phyloP scores from a whole-genome alignment of 53 echinoderm and acorn worm genomes.

The Astropecten irregularis region DNA sequence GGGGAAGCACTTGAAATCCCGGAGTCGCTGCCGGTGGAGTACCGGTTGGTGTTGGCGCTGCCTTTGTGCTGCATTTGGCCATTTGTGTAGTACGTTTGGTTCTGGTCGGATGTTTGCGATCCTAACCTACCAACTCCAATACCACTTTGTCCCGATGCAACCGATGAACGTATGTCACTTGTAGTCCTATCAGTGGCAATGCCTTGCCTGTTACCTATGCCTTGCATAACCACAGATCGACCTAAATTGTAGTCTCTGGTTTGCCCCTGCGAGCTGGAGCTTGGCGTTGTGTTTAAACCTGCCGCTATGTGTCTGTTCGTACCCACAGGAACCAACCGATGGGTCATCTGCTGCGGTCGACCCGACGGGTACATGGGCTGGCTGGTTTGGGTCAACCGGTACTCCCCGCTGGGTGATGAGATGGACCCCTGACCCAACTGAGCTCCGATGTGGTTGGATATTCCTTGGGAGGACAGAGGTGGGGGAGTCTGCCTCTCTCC shows the following conservation, averaged over 20 bases:
- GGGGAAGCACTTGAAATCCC: constrained; percentile 52
- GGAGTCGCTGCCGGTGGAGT: constrained; percentile 54
- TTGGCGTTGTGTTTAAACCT: background rate
- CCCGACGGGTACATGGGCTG: constrained; percentile 38
- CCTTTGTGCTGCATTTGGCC: constrained; percentile 60
- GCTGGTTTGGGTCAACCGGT: constrained; percentile 36
- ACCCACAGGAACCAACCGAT: constrained; percentile 41
- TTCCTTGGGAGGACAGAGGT: constrained; percentile 23
- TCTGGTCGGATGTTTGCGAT: constrained; percentile 21
- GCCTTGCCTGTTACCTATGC: constrained; percentile 14
- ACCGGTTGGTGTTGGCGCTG: constrained; percentile 25
- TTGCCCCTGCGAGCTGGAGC: constrained; percentile 33
- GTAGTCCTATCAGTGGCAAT: constrained; percentile 26
- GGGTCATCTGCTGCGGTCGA: constrained; percentile 39
- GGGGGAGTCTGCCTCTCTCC: constrained; percentile 71
- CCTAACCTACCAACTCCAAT: constrained; percentile 10
- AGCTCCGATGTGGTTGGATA: constrained; percentile 40
- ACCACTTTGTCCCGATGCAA: background rate
- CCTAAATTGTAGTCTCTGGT: constrained; percentile 33
- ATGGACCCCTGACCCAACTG: constrained; percentile 40
- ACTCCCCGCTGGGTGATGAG: constrained; percentile 51
- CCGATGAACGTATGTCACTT: constrained; percentile 29
- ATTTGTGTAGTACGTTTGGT: constrained; percentile 35
- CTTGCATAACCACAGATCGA: constrained; percentile 21
- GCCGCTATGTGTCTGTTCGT: constrained; percentile 23